These are phyloP conservation scores for Antheraea yamamai DNA, from an alignment of 2,888 invertebrate species.

Conservation along the genomic window DNA sequence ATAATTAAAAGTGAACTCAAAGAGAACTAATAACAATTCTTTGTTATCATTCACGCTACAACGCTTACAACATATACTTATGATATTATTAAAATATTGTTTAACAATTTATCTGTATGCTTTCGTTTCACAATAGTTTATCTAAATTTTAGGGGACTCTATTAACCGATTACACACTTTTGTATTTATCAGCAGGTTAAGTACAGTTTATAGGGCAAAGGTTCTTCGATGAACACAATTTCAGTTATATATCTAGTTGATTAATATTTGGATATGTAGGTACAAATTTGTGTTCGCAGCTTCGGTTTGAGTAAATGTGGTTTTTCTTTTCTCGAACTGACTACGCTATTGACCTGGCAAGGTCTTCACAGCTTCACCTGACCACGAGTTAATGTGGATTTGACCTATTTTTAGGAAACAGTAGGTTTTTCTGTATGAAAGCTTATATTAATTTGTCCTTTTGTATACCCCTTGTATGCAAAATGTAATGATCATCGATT, in stretches of 20 bases:
- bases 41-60: slow-evolving; percentile 60
- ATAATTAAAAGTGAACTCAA: slow-evolving; percentile 57
- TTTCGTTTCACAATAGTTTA: neutral
- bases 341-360: too few species aligned
- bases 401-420: too few species aligned
- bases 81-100: slow-evolving; percentile 20
- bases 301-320: too few species aligned
- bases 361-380: too few species aligned
- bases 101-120: neutral
- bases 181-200: neutral
- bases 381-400: too few species aligned
- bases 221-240: neutral
- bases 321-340: too few species aligned
- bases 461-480: too few species aligned
- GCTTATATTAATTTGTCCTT: too few species aligned
- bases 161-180: neutral
- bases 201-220: neutral
- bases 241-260: neutral
- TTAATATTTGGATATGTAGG: neutral
- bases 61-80: slow-evolving; percentile 40
- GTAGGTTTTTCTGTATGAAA: too few species aligned
- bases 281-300: neutral
- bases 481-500: too few species aligned
- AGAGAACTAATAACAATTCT: slow-evolving; percentile 55
- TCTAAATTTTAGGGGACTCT: neutral